phyloP scores from a whole-genome alignment of 2,888 invertebrate species.

The Drosophila bunnanda region DNA sequence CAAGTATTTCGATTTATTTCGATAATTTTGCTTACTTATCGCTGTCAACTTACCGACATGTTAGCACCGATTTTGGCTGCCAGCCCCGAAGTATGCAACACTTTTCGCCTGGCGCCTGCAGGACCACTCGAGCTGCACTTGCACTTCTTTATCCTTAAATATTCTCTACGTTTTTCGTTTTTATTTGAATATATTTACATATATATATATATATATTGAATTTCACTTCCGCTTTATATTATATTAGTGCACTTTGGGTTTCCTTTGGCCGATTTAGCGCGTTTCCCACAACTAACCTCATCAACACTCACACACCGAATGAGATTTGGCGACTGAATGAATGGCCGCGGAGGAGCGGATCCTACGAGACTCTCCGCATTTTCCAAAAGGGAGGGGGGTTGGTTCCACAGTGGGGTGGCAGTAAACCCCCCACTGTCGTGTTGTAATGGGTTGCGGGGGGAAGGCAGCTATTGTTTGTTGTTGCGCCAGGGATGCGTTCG shows the following conservation, averaged over 20 bases:
- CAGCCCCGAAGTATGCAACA: slow-evolving; percentile 69
- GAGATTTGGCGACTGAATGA: slow-evolving; percentile 64
- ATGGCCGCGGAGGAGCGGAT: slow-evolving; percentile 57
- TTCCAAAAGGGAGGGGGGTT: slow-evolving; percentile 20
- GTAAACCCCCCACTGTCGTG: slow-evolving; percentile 3
- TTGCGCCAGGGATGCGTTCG: slow-evolving; percentile 53
- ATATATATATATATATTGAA: background rate
- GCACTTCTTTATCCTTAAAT: background rate
- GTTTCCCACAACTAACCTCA: slow-evolving; percentile 67
- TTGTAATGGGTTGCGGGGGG: slow-evolving; percentile 34
- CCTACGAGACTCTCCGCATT: slow-evolving; percentile 25
- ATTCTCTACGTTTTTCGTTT: slow-evolving; percentile 11
- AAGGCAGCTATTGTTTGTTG: slow-evolving; percentile 47
- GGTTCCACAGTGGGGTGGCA: background rate
- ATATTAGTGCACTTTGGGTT: slow-evolving; percentile 29
- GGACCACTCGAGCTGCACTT: slow-evolving; percentile 5
- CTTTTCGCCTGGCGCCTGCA: slow-evolving; percentile 23
- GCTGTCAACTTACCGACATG: slow-evolving; percentile 72
- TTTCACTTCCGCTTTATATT: slow-evolving; percentile 7
- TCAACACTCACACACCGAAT: slow-evolving; percentile 78
- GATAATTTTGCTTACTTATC: background rate
- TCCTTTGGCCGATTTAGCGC: background rate
- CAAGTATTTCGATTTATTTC: background rate
- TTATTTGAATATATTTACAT: background rate
- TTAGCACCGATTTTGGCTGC: slow-evolving; percentile 55